Conservation (phyloP, 2,113 vertebrate genomes). For the Sphyrna mokarran region DNA sequence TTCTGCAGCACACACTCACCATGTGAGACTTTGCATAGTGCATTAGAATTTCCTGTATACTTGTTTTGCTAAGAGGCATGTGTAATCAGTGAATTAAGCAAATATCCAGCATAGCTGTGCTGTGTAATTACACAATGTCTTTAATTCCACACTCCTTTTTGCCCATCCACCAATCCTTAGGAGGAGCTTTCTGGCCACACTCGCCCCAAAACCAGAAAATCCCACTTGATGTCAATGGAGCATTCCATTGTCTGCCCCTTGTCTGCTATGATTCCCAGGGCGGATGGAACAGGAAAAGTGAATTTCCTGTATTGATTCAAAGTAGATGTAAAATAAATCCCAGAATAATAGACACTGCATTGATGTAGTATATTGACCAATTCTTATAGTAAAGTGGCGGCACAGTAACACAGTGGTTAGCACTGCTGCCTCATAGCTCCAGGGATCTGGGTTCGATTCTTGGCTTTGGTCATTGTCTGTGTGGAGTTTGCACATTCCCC, state of each 20-base stretch:
- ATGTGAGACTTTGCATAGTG: neutral
- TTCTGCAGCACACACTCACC: neutral
- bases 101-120: neutral
- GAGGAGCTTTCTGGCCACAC: no score
- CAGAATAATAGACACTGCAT: neutral
- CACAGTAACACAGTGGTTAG: no score
- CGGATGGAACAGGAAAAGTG: neutral
- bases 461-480: no score
- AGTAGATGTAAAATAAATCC: neutral
- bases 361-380: neutral
- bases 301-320: neutral
- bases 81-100: neutral
- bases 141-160: neutral
- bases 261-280: no score
- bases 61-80: neutral
- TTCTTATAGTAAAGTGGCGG: neutral
- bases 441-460: no score
- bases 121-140: neutral
- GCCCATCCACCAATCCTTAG: neutral
- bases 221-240: no score
- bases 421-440: no score
- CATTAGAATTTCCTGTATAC: neutral
- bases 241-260: no score
- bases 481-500: no score
- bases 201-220: no score